Evolutionary conservation across 2,113 vertebrate species (phyloP).

Genomic region (Donacobius atricapilla): DNA sequence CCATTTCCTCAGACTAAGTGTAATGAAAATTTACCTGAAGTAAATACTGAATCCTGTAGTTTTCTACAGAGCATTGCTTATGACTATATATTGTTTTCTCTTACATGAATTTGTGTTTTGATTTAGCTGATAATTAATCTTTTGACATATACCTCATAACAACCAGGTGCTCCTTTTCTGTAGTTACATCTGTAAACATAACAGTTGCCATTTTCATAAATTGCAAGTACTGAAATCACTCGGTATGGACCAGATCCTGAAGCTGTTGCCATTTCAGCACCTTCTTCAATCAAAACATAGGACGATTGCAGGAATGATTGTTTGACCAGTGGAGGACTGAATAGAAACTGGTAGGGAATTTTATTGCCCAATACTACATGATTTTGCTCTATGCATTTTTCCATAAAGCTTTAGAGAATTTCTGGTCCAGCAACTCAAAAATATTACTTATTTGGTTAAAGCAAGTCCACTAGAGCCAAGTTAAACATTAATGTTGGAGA

Average conservation of each 20-base stretch:
- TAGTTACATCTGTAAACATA: neutral
- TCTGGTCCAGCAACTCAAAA: neutral
- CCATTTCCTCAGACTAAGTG: neutral
- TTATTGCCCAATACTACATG: neutral
- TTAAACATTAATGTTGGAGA: neutral
- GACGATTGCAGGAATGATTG: neutral
- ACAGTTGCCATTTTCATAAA: neutral
- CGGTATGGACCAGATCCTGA: neutral
- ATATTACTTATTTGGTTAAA: neutral
- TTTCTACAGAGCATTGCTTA: neutral
- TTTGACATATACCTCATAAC: neutral
- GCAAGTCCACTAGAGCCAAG: neutral
- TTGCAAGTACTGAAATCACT: neutral
- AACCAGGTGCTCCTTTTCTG: neutral
- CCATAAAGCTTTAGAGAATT: neutral
- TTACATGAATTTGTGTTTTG: neutral
- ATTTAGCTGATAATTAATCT: neutral
- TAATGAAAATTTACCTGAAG: neutral
- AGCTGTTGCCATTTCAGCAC: neutral
- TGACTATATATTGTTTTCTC: neutral
- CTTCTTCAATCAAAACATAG: neutral
- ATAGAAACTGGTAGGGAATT: neutral
- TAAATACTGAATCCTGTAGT: neutral
- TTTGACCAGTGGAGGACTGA: neutral
- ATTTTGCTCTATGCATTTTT: neutral